Percentiles rank a stretch among this genome's conserved stretches.
These are phyloP conservation scores for Calcarius lapponicus DNA, from an alignment of 2,797 vertebrate species.

Conservation along the genomic window DNA sequence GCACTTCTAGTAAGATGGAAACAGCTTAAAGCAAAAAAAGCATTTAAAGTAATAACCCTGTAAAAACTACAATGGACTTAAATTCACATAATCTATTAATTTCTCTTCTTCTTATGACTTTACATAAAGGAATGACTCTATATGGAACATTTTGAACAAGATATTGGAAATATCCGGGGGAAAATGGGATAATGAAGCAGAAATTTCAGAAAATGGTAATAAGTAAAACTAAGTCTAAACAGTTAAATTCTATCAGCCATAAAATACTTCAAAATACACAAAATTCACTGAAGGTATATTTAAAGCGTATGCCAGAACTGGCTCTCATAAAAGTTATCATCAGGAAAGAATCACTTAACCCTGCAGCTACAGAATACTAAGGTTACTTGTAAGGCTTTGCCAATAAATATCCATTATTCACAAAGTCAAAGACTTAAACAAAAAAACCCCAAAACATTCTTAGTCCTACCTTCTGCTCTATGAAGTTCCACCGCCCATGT, in stretches of 20 bases:
- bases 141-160: neutral
- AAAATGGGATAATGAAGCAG: neutral
- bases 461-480: neutral
- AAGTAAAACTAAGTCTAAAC: neutral
- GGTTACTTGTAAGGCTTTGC: neutral
- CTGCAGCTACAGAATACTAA: neutral
- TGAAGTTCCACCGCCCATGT: neutral
- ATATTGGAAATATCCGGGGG: neutral
- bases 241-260: neutral
- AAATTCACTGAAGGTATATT: neutral
- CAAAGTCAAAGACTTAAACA: neutral
- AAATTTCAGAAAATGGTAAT: neutral
- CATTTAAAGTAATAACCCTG: neutral
- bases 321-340: neutral
- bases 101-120: neutral
- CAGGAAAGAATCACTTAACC: neutral
- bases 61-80: neutral
- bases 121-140: neutral
- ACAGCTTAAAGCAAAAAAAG: neutral
- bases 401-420: neutral
- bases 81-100: neutral
- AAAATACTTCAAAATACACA: neutral
- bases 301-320: neutral
- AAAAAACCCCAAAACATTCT: neutral
- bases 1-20: neutral